Evolutionary conservation across 2,797 vertebrate genomes (phyloP), one percentile per base, ranked within the genome.

Genomic region (Monodelphis domestica): DNA sequence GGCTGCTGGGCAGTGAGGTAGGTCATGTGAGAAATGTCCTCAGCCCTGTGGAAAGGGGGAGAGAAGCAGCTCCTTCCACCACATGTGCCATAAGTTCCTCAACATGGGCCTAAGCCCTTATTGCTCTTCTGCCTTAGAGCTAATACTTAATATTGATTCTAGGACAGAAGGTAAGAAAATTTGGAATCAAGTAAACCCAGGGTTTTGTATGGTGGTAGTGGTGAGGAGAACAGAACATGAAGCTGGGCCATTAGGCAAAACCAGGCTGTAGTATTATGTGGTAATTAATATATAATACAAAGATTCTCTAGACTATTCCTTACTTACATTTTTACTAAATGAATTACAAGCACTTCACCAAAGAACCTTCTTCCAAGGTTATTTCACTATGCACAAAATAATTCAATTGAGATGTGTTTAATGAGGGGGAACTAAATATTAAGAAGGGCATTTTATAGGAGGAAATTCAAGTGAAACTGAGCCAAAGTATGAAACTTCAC

Each of bases 371-470:
- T 57, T 1, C 14, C 90, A 50, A 30, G 84, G 89, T 93, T 94
- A 96, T 96, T 91, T 90, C 88, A 91, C 90, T 28, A 51, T 1
- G 9, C 88, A 87, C 95, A 90, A 90, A 87, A 87, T 87, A 54
- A 93, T 54, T 91, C 91, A 57, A 14, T 4, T 6, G 90, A 50
- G 87, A 78, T 9, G 53, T 29, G 88, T 50, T 93, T 91, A 70
- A 84, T 14, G 87, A 91, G 53, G 57, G 54, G 33, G 38, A 89
- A 1, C 2, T 51, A 63, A 53, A 12, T 55, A 0, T 0, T 5
- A 30, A 55, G 38, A 1, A 2, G 0, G 53, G 14, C 45, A 14
- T 45, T 12, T 57, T 87, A 26, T 0, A n/a, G 70, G 55, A 53
- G 0, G 1, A 10, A 63, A 45, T 28, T 1, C 0, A 45, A 55